Evolutionary conservation across 2,888 invertebrate species (phyloP), one percentile per base, ranked within the genome.

Genomic region (Drosophila helvetica): DNA sequence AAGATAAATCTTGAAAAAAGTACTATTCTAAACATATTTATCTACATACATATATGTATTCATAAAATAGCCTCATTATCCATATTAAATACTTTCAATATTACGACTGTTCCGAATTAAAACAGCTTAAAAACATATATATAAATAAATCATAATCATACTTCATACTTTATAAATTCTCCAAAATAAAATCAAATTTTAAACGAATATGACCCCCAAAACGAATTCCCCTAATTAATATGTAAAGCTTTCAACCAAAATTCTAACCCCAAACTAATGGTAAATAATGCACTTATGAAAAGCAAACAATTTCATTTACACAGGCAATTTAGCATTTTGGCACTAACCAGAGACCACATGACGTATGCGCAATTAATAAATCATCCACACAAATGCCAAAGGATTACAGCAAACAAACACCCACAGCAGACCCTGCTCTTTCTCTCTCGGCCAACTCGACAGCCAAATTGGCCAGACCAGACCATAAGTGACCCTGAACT

Each of bases 401-500:
- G 52, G 38, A 19, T 47, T 17, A 9, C 51, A 42, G 59, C 47
- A 43, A 27, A 45, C 57, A 67, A 33, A 25, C 33, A 27, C 52
- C 47, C 47, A 8, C 38, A 19, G 15, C 53, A 51, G 46, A 47
- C 25, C 33, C 4, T n/a, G 46, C 27, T 58, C 48, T 18, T 27
- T 43, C 69, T 57, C 43, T 25, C 5, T 5, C 45, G 57, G 47
- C 65, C 53, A 33, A 38, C 50, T 63, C 33, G 43, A 38, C 38
- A 38, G 62, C 69, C 68, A 72, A 80, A 80, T 80, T 82, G 72
- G 68, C 78, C 65, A 45, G 67, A 86, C 71, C 70, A 77, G 65
- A 68, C 74, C 85, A 77, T 68, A 82, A 72, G 69, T 85, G 85
- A 89, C 85, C 85, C 86, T 85, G 85, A 89, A 89, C 85, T 85